Percentiles rank a stretch among this genome's conserved stretches.
These are phyloP conservation scores for Chrysotoxum bicinctum DNA, from an alignment of 2,888 invertebrate genomes.

Conservation along the genomic window DNA sequence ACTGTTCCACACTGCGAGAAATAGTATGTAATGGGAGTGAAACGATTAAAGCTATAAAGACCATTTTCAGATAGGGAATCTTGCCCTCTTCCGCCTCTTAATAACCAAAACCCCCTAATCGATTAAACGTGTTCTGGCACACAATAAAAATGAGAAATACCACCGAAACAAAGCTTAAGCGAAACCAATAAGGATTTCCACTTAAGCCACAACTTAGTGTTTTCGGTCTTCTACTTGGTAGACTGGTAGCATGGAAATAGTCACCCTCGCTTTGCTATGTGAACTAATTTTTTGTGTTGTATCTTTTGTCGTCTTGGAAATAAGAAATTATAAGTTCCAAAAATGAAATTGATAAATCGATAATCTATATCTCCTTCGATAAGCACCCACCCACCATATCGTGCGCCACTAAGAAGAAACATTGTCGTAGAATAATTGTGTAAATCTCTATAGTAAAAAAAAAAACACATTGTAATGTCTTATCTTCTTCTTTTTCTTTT, in stretches of 20 bases:
- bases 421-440: constrained; percentile 27
- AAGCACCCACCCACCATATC: not conserved
- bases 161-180: not conserved
- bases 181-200: constrained; percentile 57
- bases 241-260: constrained; percentile 38
- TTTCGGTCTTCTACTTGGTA: not conserved
- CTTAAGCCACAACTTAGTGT: constrained; percentile 54
- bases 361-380: constrained; percentile 25
- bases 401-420: not conserved
- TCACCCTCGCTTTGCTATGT: constrained; percentile 1
- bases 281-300: not conserved
- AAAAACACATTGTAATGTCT: constrained; percentile 36
- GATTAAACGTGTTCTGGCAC: constrained; percentile 65
- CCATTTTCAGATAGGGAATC: constrained; percentile 60
- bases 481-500: constrained; percentile 10
- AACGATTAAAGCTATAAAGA: constrained; percentile 65
- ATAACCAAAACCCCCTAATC: constrained; percentile 55
- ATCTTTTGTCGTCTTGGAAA: constrained; percentile 11
- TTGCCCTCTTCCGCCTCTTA: constrained; percentile 38
- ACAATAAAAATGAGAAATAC: constrained; percentile 60
- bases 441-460: constrained; percentile 1
- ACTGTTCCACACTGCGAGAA: constrained; percentile 47
- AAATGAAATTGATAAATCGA: constrained; percentile 67
- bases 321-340: constrained; percentile 59
- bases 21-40: constrained; percentile 60